Evolutionary conservation across 2,888 invertebrate genomes (phyloP).

Genomic region (Sympetrum striolatum): DNA sequence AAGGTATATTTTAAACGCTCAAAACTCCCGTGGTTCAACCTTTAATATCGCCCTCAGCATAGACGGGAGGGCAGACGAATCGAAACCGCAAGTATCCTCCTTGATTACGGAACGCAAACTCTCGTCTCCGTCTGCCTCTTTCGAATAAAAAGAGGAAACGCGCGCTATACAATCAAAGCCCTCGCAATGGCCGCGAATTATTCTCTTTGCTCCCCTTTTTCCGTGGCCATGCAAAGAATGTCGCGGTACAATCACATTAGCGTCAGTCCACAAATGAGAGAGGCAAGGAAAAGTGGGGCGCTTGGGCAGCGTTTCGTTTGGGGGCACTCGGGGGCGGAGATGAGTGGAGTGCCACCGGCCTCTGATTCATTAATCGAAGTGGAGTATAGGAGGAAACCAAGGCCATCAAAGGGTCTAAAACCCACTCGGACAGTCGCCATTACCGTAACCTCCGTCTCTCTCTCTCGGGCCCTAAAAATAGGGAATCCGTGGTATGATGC

Average conservation of each 20-base stretch:
- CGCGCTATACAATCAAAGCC: no score
- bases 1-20: no score
- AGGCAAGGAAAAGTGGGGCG: background rate
- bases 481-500: no score
- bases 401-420: background rate
- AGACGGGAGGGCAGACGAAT: no score
- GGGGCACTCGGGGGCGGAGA: background rate
- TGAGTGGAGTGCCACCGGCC: background rate
- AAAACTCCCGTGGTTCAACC: no score
- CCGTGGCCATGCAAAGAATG: background rate
- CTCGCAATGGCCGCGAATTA: no score
- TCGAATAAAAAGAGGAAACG: no score
- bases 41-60: no score
- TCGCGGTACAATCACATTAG: background rate
- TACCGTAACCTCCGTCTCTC: background rate
- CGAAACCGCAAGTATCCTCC: no score
- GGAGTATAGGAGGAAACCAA: background rate
- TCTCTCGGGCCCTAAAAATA: no score
- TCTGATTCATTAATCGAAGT: background rate
- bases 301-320: background rate
- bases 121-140: no score
- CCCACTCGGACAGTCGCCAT: background rate
- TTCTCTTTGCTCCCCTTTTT: background rate
- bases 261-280: background rate
- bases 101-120: no score